phyloP scores from a whole-genome alignment of 2,797 vertebrate species.

The Toxotes lorentzi region DNA sequence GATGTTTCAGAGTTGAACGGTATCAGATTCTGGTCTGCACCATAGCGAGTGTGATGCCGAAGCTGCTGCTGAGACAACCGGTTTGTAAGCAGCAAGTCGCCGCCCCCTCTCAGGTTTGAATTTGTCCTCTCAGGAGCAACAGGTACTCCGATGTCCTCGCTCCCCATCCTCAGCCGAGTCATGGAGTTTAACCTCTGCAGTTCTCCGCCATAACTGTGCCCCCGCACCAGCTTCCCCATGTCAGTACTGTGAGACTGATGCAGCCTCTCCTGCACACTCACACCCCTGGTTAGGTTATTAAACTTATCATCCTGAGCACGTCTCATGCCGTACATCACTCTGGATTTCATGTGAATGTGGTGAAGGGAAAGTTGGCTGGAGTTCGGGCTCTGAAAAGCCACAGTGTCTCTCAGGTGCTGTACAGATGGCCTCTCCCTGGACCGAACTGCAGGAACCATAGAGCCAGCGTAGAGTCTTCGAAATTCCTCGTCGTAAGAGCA shows the following conservation, averaged over 20 bases:
- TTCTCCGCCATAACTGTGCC: conserved; percentile 94
- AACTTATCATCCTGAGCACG: conserved; percentile 75
- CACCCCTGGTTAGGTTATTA: conserved; percentile 79
- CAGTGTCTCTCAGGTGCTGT: conserved; percentile 69
- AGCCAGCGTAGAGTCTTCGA: conserved; percentile 91
- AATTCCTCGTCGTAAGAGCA: conserved; percentile 94
- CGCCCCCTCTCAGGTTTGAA: conserved; percentile 61
- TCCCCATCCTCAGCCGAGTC: conserved; percentile 81
- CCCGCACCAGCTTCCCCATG: conserved; percentile 87
- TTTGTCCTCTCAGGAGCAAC: conserved; percentile 66
- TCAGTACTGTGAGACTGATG: conserved; percentile 87
- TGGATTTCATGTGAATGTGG: conserved; percentile 81
- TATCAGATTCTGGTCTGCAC: conserved; percentile 90
- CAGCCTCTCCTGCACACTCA: conserved; percentile 87
- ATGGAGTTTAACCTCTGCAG: conserved; percentile 83
- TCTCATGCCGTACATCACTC: conserved; percentile 62
- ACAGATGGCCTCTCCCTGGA: conserved; percentile 65
- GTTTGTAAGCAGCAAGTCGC: conserved; percentile 35
- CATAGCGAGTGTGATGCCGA: conserved; percentile 88
- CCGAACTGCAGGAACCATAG: conserved; percentile 80
- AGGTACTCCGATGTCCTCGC: conserved; percentile 84
- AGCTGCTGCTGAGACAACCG: conserved; percentile 77
- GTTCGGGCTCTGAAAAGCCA: conserved; percentile 81
- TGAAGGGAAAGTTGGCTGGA: conserved; percentile 89
- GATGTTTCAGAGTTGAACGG: conserved; percentile 92